These are phyloP conservation scores for Zaprionus obscuricornis DNA, from an alignment of 2,888 invertebrate genomes.

Conservation along the genomic window DNA sequence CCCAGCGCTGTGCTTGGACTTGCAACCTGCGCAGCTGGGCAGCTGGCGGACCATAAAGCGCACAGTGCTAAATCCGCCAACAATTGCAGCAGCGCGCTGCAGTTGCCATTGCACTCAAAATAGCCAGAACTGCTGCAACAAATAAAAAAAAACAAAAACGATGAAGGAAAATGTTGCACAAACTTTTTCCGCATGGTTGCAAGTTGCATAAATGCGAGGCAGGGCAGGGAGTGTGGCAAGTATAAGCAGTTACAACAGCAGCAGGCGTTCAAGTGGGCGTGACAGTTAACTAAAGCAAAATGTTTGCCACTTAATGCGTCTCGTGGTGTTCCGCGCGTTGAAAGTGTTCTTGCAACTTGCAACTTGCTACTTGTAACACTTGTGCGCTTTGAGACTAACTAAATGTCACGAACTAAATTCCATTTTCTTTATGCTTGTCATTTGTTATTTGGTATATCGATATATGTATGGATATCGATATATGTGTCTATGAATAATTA, in stretches of 20 bases:
- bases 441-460: no score
- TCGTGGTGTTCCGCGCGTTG: no score
- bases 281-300: no score
- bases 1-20: conserved; percentile 15
- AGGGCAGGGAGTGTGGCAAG: no score
- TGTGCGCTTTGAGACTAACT: no score
- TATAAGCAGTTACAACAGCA: conserved; percentile 14
- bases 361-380: no score
- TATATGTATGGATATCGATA: no score
- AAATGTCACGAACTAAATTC: no score
- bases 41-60: conserved; percentile 68
- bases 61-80: conserved; percentile 63
- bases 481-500: no score
- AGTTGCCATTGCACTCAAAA: conserved; percentile 35
- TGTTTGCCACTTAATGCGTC: no score
- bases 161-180: conserved; percentile 40
- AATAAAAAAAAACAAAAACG: neutral
- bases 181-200: conserved; percentile 53
- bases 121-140: conserved; percentile 4
- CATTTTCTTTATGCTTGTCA: no score
- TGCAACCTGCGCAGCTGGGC: conserved; percentile 31
- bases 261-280: neutral
- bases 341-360: no score
- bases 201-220: conserved; percentile 69
- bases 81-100: conserved; percentile 56